A percentile compares a stretch with the other conserved stretches of the same genome.
Conservation (phyloP, 2,888 invertebrate species). For the Eupeodes latifasciatus region DNA sequence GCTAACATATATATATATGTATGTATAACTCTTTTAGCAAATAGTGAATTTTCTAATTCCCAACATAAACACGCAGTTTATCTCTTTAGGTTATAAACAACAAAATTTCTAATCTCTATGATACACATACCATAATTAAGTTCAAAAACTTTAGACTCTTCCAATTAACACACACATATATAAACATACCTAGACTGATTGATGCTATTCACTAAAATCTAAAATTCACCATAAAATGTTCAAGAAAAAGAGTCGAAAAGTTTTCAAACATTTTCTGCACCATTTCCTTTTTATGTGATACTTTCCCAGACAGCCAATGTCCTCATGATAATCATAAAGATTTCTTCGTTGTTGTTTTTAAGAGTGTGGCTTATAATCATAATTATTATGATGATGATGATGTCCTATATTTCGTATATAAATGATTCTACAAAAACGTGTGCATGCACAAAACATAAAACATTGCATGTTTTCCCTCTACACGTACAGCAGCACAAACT, state of each 20-base stretch:
- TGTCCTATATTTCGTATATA: conserved; percentile 25
- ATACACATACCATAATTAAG: neutral
- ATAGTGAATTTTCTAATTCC: too few species aligned
- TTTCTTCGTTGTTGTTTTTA: neutral
- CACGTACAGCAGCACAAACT: neutral
- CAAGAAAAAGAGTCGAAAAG: neutral
- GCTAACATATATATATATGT: too few species aligned
- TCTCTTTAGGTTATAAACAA: too few species aligned
- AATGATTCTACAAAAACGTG: conserved; percentile 10
- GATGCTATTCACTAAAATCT: neutral
- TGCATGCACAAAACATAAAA: neutral
- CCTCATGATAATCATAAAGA: conserved; percentile 19
- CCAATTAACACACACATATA: neutral
- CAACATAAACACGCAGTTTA: too few species aligned
- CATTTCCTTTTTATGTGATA: conserved; percentile 27
- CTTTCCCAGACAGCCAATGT: conserved; percentile 43
- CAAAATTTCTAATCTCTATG: neutral
- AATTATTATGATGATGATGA: conserved; percentile 12
- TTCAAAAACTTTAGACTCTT: neutral
- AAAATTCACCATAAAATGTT: conserved; percentile 16
- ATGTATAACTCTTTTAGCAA: too few species aligned
- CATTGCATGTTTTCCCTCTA: neutral
- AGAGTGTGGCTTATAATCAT: neutral
- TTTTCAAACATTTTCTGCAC: conserved; percentile 24
- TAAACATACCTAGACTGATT: neutral